phyloP scores from a whole-genome alignment of 2,797 vertebrate genomes.

The Galagoides demidoff region DNA sequence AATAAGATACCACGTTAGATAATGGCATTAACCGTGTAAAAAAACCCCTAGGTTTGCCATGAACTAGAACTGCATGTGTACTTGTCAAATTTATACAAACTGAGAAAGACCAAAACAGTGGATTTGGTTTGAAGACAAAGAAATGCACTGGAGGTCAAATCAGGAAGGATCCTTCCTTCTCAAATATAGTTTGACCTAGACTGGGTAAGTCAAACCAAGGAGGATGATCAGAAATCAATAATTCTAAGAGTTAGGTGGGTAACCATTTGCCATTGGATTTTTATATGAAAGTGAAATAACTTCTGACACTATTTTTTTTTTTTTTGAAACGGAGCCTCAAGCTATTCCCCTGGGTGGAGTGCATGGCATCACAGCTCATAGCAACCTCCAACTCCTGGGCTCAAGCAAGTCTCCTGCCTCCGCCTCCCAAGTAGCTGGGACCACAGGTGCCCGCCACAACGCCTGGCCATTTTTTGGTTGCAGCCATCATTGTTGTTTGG shows the following conservation, averaged over 20 bases:
- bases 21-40: neutral
- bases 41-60: neutral
- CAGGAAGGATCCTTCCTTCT: neutral
- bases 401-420: too few relatives aligned
- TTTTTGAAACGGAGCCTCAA: too few relatives aligned
- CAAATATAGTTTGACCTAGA: neutral
- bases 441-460: too few relatives aligned
- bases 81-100: neutral
- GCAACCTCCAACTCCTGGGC: too few relatives aligned
- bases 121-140: slow-evolving; percentile 13
- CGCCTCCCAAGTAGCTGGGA: too few relatives aligned
- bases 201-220: neutral
- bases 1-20: neutral
- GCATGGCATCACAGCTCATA: too few relatives aligned
- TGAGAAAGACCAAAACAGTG: neutral
- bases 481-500: too few relatives aligned
- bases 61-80: neutral
- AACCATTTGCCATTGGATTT: neutral
- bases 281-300: slow-evolving; percentile 8
- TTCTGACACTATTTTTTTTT: neutral
- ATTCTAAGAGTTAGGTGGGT: neutral
- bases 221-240: neutral
- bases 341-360: too few relatives aligned
- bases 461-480: too few relatives aligned
- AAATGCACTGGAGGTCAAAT: neutral